Evolutionary conservation across 2,888 invertebrate genomes (phyloP).

Genomic region (Catocala fraxini): DNA sequence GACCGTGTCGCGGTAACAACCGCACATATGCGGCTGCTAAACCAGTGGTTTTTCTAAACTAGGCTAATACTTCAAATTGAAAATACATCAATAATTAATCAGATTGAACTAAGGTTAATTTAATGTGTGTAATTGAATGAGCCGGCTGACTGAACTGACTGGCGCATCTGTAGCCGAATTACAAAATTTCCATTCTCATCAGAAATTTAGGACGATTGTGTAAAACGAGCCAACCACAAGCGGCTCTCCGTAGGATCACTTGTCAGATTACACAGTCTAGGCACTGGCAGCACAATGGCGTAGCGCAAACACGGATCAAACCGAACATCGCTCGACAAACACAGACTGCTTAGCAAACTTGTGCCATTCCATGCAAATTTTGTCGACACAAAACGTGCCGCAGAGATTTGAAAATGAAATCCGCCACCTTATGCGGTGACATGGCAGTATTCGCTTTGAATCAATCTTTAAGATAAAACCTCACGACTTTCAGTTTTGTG

Average conservation of each 20-base stretch:
- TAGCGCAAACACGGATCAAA: constrained; percentile 71
- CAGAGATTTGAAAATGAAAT: constrained; percentile 57
- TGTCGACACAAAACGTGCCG: constrained; percentile 59
- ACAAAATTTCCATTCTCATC: constrained; percentile 3
- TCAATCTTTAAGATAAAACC: constrained; percentile 43
- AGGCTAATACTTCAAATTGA: neutral
- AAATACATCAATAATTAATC: neutral
- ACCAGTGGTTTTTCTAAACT: neutral
- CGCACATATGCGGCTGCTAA: constrained; percentile 45
- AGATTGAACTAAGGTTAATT: neutral
- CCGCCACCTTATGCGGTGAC: constrained; percentile 52
- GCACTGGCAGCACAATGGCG: constrained; percentile 66
- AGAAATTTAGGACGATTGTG: constrained; percentile 7
- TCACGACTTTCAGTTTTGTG: neutral
- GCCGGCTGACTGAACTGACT: too few species aligned
- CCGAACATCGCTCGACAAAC: constrained; percentile 71
- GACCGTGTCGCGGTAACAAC: constrained; percentile 50
- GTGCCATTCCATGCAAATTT: constrained; percentile 66
- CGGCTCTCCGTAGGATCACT: constrained; percentile 31
- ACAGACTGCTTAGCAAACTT: constrained; percentile 62
- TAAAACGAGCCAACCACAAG: constrained; percentile 23
- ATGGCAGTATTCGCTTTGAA: constrained; percentile 50
- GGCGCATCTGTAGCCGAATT: neutral
- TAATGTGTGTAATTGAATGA: neutral
- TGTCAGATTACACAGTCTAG: constrained; percentile 47